A percentile compares a stretch with the other conserved stretches of the same genome.
These are phyloP conservation scores for Ascidia mentula DNA, from an alignment of 23 tunicate species.

Conservation along the genomic window DNA sequence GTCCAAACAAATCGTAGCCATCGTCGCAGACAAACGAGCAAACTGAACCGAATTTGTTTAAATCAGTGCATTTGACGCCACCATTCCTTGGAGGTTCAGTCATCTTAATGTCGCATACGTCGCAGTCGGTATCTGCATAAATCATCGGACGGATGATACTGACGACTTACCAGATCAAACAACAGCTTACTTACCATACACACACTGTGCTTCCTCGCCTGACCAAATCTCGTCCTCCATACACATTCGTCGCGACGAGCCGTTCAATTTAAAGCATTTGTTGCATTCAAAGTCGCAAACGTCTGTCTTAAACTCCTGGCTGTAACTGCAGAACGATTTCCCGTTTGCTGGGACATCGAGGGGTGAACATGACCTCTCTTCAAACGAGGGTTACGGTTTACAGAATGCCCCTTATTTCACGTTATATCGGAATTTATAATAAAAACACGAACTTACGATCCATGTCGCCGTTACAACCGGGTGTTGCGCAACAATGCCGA, in stretches of 20 bases:
- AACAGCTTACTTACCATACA: slow-evolving; percentile 25
- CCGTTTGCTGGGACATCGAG: slow-evolving; percentile 42
- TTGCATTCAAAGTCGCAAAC: slow-evolving; percentile 50
- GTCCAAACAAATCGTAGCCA: slow-evolving; percentile 17
- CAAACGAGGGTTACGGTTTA: no score
- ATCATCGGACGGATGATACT: not conserved
- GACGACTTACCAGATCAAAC: not conserved
- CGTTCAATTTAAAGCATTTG: slow-evolving; percentile 26
- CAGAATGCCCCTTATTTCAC: no score
- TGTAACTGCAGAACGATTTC: slow-evolving; percentile 16
- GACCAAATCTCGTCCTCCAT: slow-evolving; percentile 40
- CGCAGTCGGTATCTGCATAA: not conserved
- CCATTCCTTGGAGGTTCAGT: slow-evolving; percentile 10
- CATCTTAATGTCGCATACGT: slow-evolving; percentile 24
- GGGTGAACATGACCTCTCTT: slow-evolving; percentile 40
- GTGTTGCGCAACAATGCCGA: slow-evolving; percentile 50
- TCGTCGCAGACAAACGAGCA: slow-evolving; percentile 19
- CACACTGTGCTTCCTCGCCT: slow-evolving; percentile 44
- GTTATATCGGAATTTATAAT: no score
- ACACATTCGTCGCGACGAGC: slow-evolving; percentile 37
- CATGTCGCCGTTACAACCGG: slow-evolving; percentile 47
- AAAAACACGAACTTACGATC: slow-evolving; percentile 42
- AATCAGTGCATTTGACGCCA: not conserved
- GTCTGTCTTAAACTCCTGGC: slow-evolving; percentile 13
- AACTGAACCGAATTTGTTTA: slow-evolving; percentile 1